Base-by-base conservation (phyloP, 2,888 invertebrate species). In the Automeris io region DNA sequence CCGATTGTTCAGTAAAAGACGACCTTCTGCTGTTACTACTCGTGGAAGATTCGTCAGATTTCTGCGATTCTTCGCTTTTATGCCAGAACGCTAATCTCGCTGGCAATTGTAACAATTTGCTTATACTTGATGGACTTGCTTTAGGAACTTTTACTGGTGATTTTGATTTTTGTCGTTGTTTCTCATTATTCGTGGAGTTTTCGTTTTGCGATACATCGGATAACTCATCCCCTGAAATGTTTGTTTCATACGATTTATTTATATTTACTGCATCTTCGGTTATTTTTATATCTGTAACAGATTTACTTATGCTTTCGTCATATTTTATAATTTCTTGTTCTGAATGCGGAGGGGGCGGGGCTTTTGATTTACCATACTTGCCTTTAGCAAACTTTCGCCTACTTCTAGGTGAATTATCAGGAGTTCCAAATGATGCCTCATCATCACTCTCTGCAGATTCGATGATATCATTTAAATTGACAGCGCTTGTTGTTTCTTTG, bases 61-160 rank as follows among this genome's bases (percentile, higher is more conserved):
- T 75, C 1, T 54, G 41, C 58, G 70, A 77, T 6, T 79, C 75
- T 24, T 87, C 86, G 44, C 54, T 64, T 69, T 82, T 88, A 49
- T 85, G 70, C 88, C 89, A 89, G 66, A 89, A 88, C 24, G 78
- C 86, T 42, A 90, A 68, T 70, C 88, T 89, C 47, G 85, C 80
- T 5, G 90, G 89, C 36, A 90, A 61, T 43, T 88, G 87, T 41
- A 90, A 75, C 41, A 90, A 53, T 65, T 77, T 85, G 12, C 77
- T 71, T 33, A 87, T 66, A n/a, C 80, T 68, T 5, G 74, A 71
- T 47, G 51, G 54, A 35, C 58, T 70, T n/a, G 51, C 61, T 61
- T 76, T 82, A 2, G 65, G 47, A 16, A 61, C 46, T 43, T 66
- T 63, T 5, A 50, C 59, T 0, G 81, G 82, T 2, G 83, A 82